phyloP scores from a whole-genome alignment of 1,140 invertebrate genomes.

The Galleria mellonella region DNA sequence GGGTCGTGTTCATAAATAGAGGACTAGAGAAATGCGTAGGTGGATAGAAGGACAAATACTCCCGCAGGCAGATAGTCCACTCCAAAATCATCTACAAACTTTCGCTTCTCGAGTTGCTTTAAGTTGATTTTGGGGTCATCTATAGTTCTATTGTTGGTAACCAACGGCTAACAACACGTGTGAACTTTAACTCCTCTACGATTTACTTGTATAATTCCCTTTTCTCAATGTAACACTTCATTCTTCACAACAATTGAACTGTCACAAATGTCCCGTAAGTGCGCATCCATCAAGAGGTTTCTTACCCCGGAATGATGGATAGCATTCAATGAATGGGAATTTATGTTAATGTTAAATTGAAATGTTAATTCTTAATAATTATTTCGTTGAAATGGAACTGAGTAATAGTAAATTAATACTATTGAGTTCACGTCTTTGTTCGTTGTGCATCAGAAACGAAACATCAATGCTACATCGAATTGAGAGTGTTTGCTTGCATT shows the following conservation, averaged over 20 bases:
- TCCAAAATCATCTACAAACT: neutral
- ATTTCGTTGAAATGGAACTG: conserved; percentile 39
- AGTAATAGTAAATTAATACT: conserved; percentile 32
- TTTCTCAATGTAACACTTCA: conserved; percentile 30
- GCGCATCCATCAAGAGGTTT: conserved; percentile 34
- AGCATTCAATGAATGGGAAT: conserved; percentile 48
- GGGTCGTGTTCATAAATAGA: conserved; percentile 32
- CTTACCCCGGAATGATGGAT: conserved; percentile 45
- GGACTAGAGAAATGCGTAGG: conserved; percentile 31
- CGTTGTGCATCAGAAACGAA: no score
- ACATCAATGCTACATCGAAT: no score
- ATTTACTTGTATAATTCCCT: conserved; percentile 20
- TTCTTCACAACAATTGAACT: conserved; percentile 52
- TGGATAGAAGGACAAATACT: conserved; percentile 5
- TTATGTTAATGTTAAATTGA: conserved; percentile 59
- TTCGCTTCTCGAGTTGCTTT: neutral
- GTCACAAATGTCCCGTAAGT: conserved; percentile 52
- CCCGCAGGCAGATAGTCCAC: neutral
- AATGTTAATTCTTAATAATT: conserved; percentile 62
- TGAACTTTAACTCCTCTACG: conserved; percentile 42
- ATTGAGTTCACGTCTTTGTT: conserved; percentile 37
- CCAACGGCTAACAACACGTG: conserved; percentile 36
- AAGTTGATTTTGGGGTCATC: conserved; percentile 11
- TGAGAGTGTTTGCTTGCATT: no score
- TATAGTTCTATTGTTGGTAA: conserved; percentile 18